Base-by-base conservation (phyloP, 2,888 invertebrate genomes). In the Acronicta alni region DNA sequence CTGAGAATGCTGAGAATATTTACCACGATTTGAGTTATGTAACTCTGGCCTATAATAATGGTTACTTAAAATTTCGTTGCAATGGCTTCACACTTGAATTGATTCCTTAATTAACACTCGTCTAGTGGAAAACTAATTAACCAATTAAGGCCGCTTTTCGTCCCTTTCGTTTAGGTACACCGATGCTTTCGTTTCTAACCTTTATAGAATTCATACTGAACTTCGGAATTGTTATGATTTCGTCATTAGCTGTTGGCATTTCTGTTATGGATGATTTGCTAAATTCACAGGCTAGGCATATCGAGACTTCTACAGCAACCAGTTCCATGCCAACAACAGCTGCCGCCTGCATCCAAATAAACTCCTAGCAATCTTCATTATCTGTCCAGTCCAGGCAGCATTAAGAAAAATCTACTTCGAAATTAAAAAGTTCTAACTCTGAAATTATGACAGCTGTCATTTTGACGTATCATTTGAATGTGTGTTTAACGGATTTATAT, bases 391-490 rank as follows among this genome's bases (percentile, higher is more conserved):
- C n/a, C n/a, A n/a, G n/a, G n/a, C n/a, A n/a, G n/a, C n/a, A n/a
- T n/a, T n/a, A n/a, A 20, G 5, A 32, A 14, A 4, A 32, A 32
- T 14, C 5, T 14, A 32, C 42, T 57, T 70, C 51, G 51, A 58
- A 71, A 68, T 47, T 49, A 58, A 70, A n/a, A n/a, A 57, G 54
- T 70, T 57, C 30, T 18, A 54, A 35, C 55, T 64, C 42, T 70
- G 39, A 43, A 55, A 58, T 55, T 38, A 49, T 55, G 54, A 52
- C 48, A 58, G 44, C 44, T 42, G 44, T 58, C 51, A 52, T 42
- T 43, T 41, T 8, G 30, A 49, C 51, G 52, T 57, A 57, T 57
- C 53, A 26, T 42, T 16, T 42, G 39, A 53, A 23, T 48, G 48
- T 54, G 41, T 52, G 35, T 52, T 47, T 58, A 65, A 58, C 58